Percentiles rank a stretch among this genome's conserved stretches.
Conservation (phyloP, 2,888 invertebrate genomes). For the Ypsolopha scabrella region DNA sequence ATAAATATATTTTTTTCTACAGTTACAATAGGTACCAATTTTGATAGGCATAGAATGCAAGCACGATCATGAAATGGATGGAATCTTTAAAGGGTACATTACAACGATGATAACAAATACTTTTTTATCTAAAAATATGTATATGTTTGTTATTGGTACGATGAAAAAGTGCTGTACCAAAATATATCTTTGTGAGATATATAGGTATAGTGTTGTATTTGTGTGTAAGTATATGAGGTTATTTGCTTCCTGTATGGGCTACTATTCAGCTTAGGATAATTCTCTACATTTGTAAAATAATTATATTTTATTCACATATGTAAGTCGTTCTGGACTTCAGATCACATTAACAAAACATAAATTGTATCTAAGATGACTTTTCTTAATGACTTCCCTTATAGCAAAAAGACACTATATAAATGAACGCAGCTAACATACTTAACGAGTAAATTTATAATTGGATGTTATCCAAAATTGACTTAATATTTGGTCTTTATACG, state of each 20-base stretch:
- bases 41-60: neutral
- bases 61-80: neutral
- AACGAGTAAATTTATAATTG: conserved; percentile 35
- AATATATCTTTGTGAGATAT: conserved; percentile 25
- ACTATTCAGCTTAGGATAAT: neutral
- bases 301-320: conserved; percentile 7
- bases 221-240: no score
- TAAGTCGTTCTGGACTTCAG: conserved; percentile 32
- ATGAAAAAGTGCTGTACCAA: conserved; percentile 48
- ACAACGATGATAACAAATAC: conserved; percentile 17
- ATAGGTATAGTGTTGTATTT: no score
- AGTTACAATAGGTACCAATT: neutral
- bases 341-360: conserved; percentile 64
- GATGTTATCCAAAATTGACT: conserved; percentile 63
- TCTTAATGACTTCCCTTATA: conserved; percentile 31
- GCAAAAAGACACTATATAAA: conserved; percentile 28
- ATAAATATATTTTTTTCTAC: neutral
- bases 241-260: neutral
- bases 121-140: conserved; percentile 51
- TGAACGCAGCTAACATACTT: conserved; percentile 40
- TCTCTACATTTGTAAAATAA: neutral
- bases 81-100: no score
- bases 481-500: conserved; percentile 53
- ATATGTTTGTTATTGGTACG: conserved; percentile 35
- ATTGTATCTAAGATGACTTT: conserved; percentile 34